Base-by-base conservation (phyloP, 2,888 invertebrate genomes). In the Hecatera dysodea region DNA sequence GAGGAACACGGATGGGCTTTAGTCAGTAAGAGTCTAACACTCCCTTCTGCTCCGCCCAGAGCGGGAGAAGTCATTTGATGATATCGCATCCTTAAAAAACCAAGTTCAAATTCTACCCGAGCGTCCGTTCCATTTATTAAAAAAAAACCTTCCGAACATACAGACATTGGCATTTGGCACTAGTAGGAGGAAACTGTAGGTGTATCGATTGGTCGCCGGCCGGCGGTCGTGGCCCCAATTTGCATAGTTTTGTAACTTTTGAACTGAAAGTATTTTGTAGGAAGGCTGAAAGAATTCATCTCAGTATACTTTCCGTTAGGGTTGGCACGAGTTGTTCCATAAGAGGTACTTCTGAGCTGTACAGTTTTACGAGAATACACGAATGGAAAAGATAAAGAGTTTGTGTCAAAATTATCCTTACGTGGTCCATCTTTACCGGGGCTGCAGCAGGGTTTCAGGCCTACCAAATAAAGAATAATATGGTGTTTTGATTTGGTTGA, bases 171-270 rank as follows among this genome's bases (percentile, higher is more conserved):
- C 33, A 36, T 22, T n/a, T 19, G n/a, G 7, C 7, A 33, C 0
- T 5, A 33, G n/a, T 7, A 36, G 36, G 15, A 50, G 50, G 19
- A 62, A 46, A 57, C 46, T 56, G 52, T 74, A 22, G 19, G 39
- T 48, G 22, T 74, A 78, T 66, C 60, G 80, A 75, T 74, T 64
- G 59, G 17, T 11, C 22, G 53, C 24, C 17, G 61, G 63, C 55
- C 36, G 27, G 27, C 36, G 53, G 33, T 55, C 71, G 71, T 11
- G 71, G 27, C 71, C 70, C 48, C 56, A 33, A 82, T 85, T 85
- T 82, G 85, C 82, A 83, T 83, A 83, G 68, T 74, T 72, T 46
- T 19, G 53, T 59, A 67, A 71, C 52, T 81, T 70, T 44, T 53
- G 55, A 17, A 66, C 81, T 62, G 27, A 77, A 78, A 77, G 70